These are phyloP conservation scores for Cephus pulcher DNA, from an alignment of 2,888 invertebrate species.

Conservation along the genomic window DNA sequence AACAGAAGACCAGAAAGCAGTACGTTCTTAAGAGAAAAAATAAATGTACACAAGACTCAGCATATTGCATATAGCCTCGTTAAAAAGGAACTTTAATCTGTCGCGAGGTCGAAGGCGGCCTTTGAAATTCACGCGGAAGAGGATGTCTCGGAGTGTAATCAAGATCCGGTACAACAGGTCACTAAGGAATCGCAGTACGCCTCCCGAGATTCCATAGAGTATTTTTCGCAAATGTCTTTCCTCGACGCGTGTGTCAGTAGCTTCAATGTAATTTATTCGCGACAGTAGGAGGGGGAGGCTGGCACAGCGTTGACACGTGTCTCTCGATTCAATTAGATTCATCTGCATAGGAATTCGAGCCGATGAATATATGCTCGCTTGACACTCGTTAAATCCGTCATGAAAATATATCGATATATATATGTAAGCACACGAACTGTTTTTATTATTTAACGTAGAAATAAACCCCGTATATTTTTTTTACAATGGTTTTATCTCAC, in stretches of 20 bases:
- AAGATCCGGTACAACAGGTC: not conserved
- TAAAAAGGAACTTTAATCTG: not conserved
- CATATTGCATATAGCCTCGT: not conserved
- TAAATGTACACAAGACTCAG: not conserved
- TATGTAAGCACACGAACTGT: not conserved
- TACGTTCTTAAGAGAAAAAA: not conserved
- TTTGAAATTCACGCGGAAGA: not conserved
- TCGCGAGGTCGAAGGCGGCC: not conserved
- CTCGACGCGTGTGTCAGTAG: not conserved
- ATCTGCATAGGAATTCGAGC: not conserved
- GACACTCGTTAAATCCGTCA: not conserved
- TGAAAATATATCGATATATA: not conserved
- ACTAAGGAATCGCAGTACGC: not conserved
- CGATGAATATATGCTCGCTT: not conserved
- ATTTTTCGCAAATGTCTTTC: not conserved
- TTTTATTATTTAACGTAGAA: not conserved
- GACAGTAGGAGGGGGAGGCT: not conserved
- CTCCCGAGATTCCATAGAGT: not conserved
- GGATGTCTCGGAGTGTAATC: not conserved
- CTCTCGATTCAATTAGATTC: not conserved
- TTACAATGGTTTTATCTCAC: not conserved
- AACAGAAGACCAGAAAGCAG: not conserved
- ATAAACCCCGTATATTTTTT: not conserved
- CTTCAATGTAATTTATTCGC: not conserved
- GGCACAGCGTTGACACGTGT: not conserved